Evolutionary conservation across 2,113 vertebrate species (phyloP).

Genomic region (Rhombomys opimus): DNA sequence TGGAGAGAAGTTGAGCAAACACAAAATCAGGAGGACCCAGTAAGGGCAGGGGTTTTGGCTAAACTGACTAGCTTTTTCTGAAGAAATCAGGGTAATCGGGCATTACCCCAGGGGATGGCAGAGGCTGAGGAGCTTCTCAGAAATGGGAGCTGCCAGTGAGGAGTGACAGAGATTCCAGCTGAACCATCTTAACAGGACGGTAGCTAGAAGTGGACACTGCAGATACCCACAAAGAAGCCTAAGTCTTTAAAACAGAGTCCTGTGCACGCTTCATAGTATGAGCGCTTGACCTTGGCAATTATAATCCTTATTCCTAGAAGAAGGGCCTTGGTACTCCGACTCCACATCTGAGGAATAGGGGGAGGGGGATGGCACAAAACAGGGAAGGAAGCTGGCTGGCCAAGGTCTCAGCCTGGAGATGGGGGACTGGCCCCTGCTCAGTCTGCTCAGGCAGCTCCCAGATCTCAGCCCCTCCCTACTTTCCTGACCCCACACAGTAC

Average conservation of each 20-base stretch:
- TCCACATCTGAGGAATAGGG: background rate
- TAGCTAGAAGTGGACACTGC: background rate
- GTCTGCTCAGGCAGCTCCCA: background rate
- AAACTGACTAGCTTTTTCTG: background rate
- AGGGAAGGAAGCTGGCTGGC: background rate
- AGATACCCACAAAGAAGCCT: too few relatives aligned
- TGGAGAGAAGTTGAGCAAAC: background rate
- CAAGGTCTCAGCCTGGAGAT: background rate
- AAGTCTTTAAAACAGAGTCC: background rate
- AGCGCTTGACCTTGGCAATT: accelerated
- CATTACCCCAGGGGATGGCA: background rate
- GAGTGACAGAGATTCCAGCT: background rate
- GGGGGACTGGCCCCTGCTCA: accelerated
- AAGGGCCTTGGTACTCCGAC: background rate
- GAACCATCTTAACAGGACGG: too few relatives aligned
- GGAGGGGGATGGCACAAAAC: background rate
- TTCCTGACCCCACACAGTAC: background rate
- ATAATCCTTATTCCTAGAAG: accelerated
- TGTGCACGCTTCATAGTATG: accelerated
- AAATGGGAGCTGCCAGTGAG: background rate
- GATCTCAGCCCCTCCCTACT: background rate
- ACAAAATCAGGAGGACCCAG: background rate
- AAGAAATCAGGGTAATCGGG: background rate
- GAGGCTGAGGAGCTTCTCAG: background rate
- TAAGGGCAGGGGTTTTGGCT: background rate